Evolutionary conservation across 2,888 invertebrate genomes (phyloP), one percentile per base, ranked within the genome.

Genomic region (Pheosia gnoma): DNA sequence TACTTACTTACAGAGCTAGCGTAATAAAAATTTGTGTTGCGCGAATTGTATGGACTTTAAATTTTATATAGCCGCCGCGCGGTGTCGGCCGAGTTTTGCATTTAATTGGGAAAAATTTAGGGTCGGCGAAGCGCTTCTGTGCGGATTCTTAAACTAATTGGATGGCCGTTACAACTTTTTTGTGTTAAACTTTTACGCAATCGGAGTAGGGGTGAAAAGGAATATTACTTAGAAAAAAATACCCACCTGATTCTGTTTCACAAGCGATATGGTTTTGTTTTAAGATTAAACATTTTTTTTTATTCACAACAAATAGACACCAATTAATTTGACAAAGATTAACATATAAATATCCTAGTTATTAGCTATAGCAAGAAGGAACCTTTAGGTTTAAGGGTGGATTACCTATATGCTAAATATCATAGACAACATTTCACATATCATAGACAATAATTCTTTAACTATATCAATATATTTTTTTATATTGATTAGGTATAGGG

Each of bases 1-100:
- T 93, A 89, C 90, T 89, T 93, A 89, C 90, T 89, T 89, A 90
- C 89, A 86, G 88, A 87, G 88, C 85, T 84, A 84, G 86, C 84
- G 90, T 88, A 92, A 91, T 93, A 91, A 93, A 93, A 93, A 92
- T 91, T 93, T 91, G 93, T 92, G 93, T 92, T 88, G 90, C 93
- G 91, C 91, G 92, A 92, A 93, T 92, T 93, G 91, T 91, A 89
- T 89, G 89, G 90, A 92, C 91, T 91, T 90, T 87, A 91, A 93
- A 92, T 92, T 93, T 92, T 93, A 91, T 92, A 92, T 89, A 89
- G 87, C 88, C 88, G 83, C 82, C 85, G 84, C 88, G 83, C 82
- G 84, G 84, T 86, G 86, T 75, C 83, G 86, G 82, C 78, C 87
- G 85, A 90, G 89, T 90, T 93, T 93, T 90, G 90, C 91, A 91